phyloP scores from a whole-genome alignment of 1,140 invertebrate species.

The Laupala kohalensis region DNA sequence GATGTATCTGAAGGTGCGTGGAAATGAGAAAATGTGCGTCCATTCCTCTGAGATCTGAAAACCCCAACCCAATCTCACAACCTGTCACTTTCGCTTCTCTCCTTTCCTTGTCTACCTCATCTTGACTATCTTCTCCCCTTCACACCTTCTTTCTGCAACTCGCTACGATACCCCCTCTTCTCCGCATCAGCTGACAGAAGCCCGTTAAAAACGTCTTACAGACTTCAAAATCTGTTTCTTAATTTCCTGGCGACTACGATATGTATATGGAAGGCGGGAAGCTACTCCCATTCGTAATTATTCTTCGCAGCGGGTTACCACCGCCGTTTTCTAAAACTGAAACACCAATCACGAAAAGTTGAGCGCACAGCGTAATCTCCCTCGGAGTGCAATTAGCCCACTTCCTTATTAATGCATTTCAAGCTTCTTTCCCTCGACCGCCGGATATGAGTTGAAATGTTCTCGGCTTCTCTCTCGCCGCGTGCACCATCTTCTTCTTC shows the following conservation, averaged over 20 bases:
- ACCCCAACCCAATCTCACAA: too few relatives aligned
- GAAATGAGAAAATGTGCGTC: too few relatives aligned
- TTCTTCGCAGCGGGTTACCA: conserved; percentile 9
- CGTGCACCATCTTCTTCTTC: not conserved
- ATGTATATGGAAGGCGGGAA: not conserved
- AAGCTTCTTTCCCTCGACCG: conserved; percentile 7
- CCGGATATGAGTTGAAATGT: conserved; percentile 9
- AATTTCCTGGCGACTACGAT: conserved; percentile 8
- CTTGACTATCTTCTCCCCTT: too few relatives aligned
- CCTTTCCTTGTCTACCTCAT: too few relatives aligned
- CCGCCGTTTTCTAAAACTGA: conserved; percentile 9
- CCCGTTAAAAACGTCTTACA: not conserved
- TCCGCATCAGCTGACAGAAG: not conserved
- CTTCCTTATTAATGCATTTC: conserved; percentile 12
- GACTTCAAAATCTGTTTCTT: conserved; percentile 9
- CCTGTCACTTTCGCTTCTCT: too few relatives aligned
- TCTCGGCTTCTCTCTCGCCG: not conserved
- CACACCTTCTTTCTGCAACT: too few relatives aligned
- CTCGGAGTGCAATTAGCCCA: conserved; percentile 6
- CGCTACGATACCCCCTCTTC: too few relatives aligned
- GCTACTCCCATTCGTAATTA: conserved; percentile 7
- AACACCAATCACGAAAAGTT: conserved; percentile 7
- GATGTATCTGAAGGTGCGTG: too few relatives aligned
- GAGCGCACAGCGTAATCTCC: not conserved
- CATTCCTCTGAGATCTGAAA: too few relatives aligned